phyloP scores from a whole-genome alignment of 2,113 vertebrate genomes.

The Carettochelys insculpta region DNA sequence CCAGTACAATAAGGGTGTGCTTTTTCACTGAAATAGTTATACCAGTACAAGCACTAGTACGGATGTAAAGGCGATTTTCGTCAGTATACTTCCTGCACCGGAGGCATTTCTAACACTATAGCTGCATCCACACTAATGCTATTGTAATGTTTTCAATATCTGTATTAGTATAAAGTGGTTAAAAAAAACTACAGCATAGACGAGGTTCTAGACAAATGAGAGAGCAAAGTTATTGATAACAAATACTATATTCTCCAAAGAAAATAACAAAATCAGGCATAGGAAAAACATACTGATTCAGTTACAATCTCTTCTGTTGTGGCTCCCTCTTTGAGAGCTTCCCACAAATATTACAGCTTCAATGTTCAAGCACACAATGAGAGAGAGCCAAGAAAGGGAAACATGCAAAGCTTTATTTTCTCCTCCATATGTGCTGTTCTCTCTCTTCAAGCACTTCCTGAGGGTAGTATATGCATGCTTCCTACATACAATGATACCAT shows the following conservation, averaged over 20 bases:
- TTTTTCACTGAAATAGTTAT: background rate
- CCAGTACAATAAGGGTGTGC: too few species aligned
- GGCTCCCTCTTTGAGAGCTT: background rate
- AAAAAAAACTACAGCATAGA: slow-evolving; percentile 34
- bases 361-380: background rate
- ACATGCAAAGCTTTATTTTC: background rate
- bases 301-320: background rate
- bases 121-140: background rate
- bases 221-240: background rate
- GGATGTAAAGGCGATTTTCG: background rate
- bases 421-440: background rate
- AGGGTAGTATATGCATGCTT: background rate
- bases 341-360: background rate
- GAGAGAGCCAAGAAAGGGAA: background rate
- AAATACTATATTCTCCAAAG: background rate
- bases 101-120: background rate
- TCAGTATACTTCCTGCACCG: background rate
- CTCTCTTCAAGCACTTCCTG: background rate
- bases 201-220: background rate
- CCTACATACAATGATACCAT: background rate
- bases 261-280: slow-evolving; percentile 13
- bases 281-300: slow-evolving; percentile 24
- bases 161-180: background rate
- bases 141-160: background rate
- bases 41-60: background rate